phyloP scores from a whole-genome alignment of 2,797 vertebrate species.

The Mycteria americana region DNA sequence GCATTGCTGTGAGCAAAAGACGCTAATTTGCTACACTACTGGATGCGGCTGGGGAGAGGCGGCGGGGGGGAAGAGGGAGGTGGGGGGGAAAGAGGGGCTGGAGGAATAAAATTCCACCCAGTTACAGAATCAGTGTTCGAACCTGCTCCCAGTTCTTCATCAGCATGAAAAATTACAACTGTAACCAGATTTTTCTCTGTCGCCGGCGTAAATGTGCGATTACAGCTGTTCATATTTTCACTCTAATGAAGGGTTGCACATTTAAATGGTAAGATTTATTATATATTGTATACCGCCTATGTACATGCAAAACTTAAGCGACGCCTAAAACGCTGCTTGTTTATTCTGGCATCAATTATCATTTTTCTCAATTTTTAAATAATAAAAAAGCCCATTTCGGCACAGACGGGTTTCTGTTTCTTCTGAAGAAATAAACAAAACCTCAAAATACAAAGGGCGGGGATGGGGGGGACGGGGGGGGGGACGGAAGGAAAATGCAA shows the following conservation, averaged over 20 bases:
- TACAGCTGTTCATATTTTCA: conserved; percentile 81
- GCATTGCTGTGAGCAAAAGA: conserved; percentile 64
- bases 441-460: conserved; percentile 11
- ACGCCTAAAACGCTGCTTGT: conserved; percentile 69
- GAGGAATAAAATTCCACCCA: conserved; percentile 50
- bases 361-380: conserved; percentile 75
- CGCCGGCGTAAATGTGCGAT: conserved; percentile 72
- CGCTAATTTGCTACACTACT: conserved; percentile 57
- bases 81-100: not conserved
- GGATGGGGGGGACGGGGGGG: not conserved
- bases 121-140: conserved; percentile 45
- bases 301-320: conserved; percentile 67
- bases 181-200: conserved; percentile 76
- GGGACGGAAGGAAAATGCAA: not conserved
- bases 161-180: conserved; percentile 73
- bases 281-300: conserved; percentile 42
- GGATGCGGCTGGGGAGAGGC: not conserved
- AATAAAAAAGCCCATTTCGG: conserved; percentile 16
- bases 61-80: not conserved
- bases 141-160: conserved; percentile 68
- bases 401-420: conserved; percentile 41
- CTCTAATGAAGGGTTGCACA: conserved; percentile 76
- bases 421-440: conserved; percentile 61
- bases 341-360: conserved; percentile 73
- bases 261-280: conserved; percentile 81